phyloP scores from a whole-genome alignment of 2,888 invertebrate species.

The Dryobotodes eremita region DNA sequence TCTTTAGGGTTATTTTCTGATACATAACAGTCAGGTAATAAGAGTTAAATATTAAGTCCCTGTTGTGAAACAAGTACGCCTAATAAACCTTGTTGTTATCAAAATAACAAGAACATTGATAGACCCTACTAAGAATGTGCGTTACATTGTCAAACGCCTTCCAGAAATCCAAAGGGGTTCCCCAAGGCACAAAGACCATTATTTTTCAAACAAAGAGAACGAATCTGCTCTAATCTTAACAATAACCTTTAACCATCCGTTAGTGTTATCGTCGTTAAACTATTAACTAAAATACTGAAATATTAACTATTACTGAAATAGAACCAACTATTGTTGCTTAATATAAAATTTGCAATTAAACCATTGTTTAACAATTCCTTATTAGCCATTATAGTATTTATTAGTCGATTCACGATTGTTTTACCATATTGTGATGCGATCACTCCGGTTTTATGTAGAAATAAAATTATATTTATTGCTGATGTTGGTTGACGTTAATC shows the following conservation, averaged over 20 bases:
- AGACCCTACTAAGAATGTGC: neutral
- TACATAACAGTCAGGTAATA: neutral
- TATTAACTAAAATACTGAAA: no score
- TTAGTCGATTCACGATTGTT: conserved; percentile 22
- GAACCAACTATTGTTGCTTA: conserved; percentile 13
- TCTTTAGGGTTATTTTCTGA: neutral
- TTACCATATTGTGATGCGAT: conserved; percentile 2
- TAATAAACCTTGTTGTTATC: neutral
- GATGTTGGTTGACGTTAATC: conserved; percentile 5
- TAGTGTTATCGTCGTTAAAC: conserved; percentile 14
- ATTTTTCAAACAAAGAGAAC: conserved; percentile 6
- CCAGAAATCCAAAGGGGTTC: conserved; percentile 33
- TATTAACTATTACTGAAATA: conserved; percentile 31
- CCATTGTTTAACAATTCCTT: conserved; percentile 17
- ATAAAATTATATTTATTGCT: conserved; percentile 34
- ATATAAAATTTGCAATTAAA: conserved; percentile 23
- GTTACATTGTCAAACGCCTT: conserved; percentile 47
- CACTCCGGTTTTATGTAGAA: conserved; percentile 4
- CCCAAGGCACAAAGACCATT: conserved; percentile 37
- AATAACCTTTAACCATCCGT: neutral
- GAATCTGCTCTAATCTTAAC: conserved; percentile 15
- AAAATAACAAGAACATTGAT: conserved; percentile 4
- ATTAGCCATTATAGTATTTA: conserved; percentile 23
- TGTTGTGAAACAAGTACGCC: neutral
- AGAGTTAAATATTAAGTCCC: neutral